phyloP scores from a whole-genome alignment of 2,113 vertebrate species.

The Heterocephalus glaber region DNA sequence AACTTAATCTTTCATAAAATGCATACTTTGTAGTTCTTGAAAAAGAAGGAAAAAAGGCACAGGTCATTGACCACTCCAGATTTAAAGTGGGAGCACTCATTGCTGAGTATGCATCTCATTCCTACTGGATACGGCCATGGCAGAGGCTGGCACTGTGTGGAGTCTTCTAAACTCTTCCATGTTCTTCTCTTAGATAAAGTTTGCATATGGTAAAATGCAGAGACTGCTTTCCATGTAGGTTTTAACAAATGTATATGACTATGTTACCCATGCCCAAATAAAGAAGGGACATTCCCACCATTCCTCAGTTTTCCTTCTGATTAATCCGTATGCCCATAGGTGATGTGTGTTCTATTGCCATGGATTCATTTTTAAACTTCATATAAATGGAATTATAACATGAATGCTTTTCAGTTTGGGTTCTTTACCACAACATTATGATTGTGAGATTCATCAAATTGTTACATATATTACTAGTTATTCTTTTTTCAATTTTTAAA shows the following conservation, averaged over 20 bases:
- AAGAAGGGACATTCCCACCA: not conserved
- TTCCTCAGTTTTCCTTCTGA: not conserved
- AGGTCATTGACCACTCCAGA: not conserved
- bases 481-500: not conserved
- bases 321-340: not conserved
- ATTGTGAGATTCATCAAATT: not conserved
- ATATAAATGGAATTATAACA: not conserved
- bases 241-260: not conserved
- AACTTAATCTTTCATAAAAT: not conserved
- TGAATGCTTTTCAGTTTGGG: not conserved
- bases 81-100: not conserved
- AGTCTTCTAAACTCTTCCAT: not conserved
- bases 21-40: not conserved
- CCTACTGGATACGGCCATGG: not conserved
- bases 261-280: not conserved
- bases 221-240: not conserved
- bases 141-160: not conserved
- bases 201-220: not conserved
- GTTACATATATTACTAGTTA: not conserved
- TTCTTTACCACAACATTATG: not conserved
- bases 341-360: not conserved
- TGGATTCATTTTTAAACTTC: not conserved
- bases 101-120: not conserved
- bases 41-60: not conserved
- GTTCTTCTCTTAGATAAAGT: not conserved